Percentiles rank a stretch among this genome's conserved stretches.
Evolutionary conservation across 2,888 invertebrate species (phyloP).

Genomic region (Odontomyia ornata): DNA sequence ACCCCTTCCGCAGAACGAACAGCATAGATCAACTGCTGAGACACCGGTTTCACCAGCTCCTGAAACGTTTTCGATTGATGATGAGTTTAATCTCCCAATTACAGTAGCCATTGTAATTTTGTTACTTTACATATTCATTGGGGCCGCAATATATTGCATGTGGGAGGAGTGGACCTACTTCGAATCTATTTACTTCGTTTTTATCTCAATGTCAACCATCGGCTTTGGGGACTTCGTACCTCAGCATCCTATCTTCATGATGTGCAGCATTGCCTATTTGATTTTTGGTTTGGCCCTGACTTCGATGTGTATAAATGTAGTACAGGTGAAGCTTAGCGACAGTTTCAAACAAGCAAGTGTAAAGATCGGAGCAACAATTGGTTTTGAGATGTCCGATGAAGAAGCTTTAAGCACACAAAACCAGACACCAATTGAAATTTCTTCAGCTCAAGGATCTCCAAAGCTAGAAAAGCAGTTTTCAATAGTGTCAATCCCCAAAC

Average conservation of each 20-base stretch:
- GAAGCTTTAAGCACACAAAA: slow-evolving; percentile 55
- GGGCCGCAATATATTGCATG: slow-evolving; percentile 80
- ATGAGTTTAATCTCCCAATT: slow-evolving; percentile 94
- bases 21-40: slow-evolving; percentile 62
- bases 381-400: slow-evolving; percentile 76
- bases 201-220: slow-evolving; percentile 96
- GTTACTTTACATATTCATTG: slow-evolving; percentile 85
- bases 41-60: slow-evolving; percentile 82
- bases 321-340: slow-evolving; percentile 82
- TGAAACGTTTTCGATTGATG: slow-evolving; percentile 81
- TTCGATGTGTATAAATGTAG: slow-evolving; percentile 97
- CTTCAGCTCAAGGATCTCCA: slow-evolving; percentile 15
- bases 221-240: slow-evolving; percentile 96
- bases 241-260: slow-evolving; percentile 85
- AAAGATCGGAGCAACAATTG: slow-evolving; percentile 86
- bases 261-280: slow-evolving; percentile 90
- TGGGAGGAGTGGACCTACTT: slow-evolving; percentile 91
- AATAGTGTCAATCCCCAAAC: neutral
- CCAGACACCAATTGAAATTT: slow-evolving; percentile 25
- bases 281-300: slow-evolving; percentile 94
- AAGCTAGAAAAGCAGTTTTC: slow-evolving; percentile 20
- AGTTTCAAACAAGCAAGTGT: slow-evolving; percentile 86
- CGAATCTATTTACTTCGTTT: slow-evolving; percentile 95
- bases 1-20: slow-evolving; percentile 58
- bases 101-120: slow-evolving; percentile 86